A percentile compares a stretch with the other conserved stretches of the same genome.
Conservation (phyloP, 2,888 invertebrate species). For the Metalampra italica region DNA sequence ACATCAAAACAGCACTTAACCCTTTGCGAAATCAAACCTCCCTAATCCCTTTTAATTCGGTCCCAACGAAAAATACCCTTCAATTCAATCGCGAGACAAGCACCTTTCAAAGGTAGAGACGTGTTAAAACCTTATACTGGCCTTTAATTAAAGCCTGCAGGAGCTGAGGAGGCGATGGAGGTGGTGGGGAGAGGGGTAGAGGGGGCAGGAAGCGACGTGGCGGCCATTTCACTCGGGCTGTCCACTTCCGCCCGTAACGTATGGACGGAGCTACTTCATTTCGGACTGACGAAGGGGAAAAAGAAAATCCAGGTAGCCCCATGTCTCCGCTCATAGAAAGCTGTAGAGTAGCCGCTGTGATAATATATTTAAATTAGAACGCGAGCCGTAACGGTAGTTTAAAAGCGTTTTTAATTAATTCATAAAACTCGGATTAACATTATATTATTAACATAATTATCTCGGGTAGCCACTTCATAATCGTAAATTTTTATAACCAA, state of each 20-base stretch:
- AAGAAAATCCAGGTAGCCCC: slow-evolving; percentile 52
- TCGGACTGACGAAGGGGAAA: slow-evolving; percentile 61
- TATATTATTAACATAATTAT: slow-evolving; percentile 13
- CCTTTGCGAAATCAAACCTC: slow-evolving; percentile 22
- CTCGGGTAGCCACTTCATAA: slow-evolving; percentile 9
- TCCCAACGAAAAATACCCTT: slow-evolving; percentile 30
- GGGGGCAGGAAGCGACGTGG: slow-evolving; percentile 36
- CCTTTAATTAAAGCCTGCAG: slow-evolving; percentile 69
- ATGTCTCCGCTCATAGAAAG: slow-evolving; percentile 37
- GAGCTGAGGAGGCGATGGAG: slow-evolving; percentile 24
- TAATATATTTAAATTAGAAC: background rate
- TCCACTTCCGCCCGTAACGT: slow-evolving; percentile 64
- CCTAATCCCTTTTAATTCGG: slow-evolving; percentile 35
- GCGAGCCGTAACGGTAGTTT: slow-evolving; percentile 11
- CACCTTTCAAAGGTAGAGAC: slow-evolving; percentile 53
- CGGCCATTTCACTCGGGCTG: slow-evolving; percentile 58
- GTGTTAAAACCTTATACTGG: slow-evolving; percentile 71
- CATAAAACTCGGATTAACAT: slow-evolving; percentile 9
- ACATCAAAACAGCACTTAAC: slow-evolving; percentile 24
- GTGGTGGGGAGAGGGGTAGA: slow-evolving; percentile 7
- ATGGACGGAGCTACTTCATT: slow-evolving; percentile 69
- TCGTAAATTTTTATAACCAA: slow-evolving; percentile 11
- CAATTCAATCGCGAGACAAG: slow-evolving; percentile 36
- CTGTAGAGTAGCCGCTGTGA: slow-evolving; percentile 26
- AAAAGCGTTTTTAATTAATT: slow-evolving; percentile 10